Percentiles rank a stretch among this genome's conserved stretches.
phyloP scores from a whole-genome alignment of 1,140 invertebrate genomes.

The Drosophila insularis region DNA sequence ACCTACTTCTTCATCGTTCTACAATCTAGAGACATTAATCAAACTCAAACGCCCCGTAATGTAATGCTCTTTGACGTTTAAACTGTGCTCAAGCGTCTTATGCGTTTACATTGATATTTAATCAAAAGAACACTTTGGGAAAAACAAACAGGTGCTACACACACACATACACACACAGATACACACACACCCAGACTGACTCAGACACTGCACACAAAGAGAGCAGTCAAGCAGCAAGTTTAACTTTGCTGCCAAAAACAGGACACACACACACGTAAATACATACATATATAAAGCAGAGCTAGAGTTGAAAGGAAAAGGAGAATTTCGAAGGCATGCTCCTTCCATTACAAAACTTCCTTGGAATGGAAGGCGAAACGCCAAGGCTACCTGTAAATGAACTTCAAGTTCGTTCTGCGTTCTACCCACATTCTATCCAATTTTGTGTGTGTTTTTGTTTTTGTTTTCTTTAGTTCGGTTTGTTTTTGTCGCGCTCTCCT shows the following conservation, averaged over 20 bases:
- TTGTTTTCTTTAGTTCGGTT: background rate
- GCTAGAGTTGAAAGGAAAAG: background rate
- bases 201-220: background rate
- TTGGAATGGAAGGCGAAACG: background rate
- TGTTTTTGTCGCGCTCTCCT: constrained; percentile 13
- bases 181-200: background rate
- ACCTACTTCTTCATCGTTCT: background rate
- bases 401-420: constrained; percentile 1
- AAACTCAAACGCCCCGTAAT: constrained; percentile 43
- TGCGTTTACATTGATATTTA: constrained; percentile 56
- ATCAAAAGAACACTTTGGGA: constrained; percentile 54
- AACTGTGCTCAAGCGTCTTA: constrained; percentile 41
- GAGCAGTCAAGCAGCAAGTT: constrained; percentile 9
- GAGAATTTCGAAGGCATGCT: background rate
- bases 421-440: constrained; percentile 6
- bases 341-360: background rate
- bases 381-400: constrained; percentile 11
- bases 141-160: constrained; percentile 25
- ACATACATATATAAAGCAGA: background rate
- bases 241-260: constrained; percentile 28
- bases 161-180: background rate
- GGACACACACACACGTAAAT: background rate
- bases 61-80: constrained; percentile 28
- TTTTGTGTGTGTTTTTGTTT: constrained; percentile 21
- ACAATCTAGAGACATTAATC: constrained; percentile 53